Percentiles rank a stretch among this genome's conserved stretches.
These are phyloP conservation scores for Fringilla coelebs DNA, from an alignment of 2,797 vertebrate species.

Conservation along the genomic window DNA sequence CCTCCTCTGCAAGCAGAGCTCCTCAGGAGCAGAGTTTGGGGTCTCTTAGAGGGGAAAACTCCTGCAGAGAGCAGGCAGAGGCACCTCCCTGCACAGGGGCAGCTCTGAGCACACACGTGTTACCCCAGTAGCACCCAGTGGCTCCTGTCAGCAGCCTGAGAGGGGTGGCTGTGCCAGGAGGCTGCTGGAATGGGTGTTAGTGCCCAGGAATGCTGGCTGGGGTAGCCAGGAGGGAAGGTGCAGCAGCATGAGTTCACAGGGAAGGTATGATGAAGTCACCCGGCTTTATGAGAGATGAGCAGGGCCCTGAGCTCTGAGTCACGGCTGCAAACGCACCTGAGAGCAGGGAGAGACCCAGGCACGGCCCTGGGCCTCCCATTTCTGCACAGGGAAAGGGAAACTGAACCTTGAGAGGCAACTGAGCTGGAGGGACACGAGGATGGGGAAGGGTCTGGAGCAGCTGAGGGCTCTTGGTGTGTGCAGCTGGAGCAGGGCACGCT, in stretches of 20 bases:
- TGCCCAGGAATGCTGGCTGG: constrained; percentile 40
- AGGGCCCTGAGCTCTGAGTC: constrained; percentile 14
- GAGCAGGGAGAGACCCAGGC: background rate
- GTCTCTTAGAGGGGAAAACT: background rate
- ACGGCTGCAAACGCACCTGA: background rate
- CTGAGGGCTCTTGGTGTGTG: background rate
- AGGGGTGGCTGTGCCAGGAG: background rate
- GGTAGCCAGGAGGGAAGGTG: constrained; percentile 65
- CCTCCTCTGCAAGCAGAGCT: background rate
- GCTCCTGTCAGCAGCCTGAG: background rate
- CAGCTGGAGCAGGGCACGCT: background rate
- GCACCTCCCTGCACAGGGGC: background rate
- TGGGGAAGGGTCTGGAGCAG: background rate
- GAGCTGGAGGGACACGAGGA: background rate
- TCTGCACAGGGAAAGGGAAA: background rate
- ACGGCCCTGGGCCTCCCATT: background rate
- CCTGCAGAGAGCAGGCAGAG: constrained; percentile 10
- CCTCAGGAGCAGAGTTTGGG: background rate
- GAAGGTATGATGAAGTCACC: constrained; percentile 64
- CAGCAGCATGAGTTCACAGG: constrained; percentile 52
- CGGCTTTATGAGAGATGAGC: constrained; percentile 19
- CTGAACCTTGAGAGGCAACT: background rate
- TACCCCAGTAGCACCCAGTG: background rate
- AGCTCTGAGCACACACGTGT: background rate
- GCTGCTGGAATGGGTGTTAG: background rate